Conservation (phyloP, 2,888 invertebrate species). For the Blera fallax region DNA sequence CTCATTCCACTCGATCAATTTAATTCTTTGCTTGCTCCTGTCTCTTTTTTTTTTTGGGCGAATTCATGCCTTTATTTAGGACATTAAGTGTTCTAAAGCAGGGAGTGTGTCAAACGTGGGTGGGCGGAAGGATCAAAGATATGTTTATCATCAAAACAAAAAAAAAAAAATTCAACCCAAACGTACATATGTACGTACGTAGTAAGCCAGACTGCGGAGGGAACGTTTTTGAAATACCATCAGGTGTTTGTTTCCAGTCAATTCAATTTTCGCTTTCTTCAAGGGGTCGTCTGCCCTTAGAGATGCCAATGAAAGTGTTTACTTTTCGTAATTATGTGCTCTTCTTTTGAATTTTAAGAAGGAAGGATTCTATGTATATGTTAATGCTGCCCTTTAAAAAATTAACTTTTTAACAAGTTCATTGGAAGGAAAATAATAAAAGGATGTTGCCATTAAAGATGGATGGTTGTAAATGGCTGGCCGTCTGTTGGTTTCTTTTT, state of each 20-base stretch:
- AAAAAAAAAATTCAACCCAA: not conserved
- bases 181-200: not conserved
- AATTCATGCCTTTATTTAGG: not conserved
- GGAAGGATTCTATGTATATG: not conserved
- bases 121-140: not conserved
- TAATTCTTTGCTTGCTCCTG: not conserved
- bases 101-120: not conserved
- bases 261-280: not conserved
- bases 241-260: not conserved
- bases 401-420: not conserved
- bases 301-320: not conserved
- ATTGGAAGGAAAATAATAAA: not conserved
- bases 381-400: not conserved
- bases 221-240: not conserved
- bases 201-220: not conserved
- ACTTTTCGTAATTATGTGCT: not conserved
- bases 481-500: no score
- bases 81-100: not conserved
- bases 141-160: not conserved
- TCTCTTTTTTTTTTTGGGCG: not conserved
- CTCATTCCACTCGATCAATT: slow-evolving; percentile 17
- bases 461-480: no score
- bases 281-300: not conserved
- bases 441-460: not conserved
- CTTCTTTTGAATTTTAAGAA: not conserved